phyloP scores from a whole-genome alignment of 2,113 vertebrate species.

The Passer domesticus region DNA sequence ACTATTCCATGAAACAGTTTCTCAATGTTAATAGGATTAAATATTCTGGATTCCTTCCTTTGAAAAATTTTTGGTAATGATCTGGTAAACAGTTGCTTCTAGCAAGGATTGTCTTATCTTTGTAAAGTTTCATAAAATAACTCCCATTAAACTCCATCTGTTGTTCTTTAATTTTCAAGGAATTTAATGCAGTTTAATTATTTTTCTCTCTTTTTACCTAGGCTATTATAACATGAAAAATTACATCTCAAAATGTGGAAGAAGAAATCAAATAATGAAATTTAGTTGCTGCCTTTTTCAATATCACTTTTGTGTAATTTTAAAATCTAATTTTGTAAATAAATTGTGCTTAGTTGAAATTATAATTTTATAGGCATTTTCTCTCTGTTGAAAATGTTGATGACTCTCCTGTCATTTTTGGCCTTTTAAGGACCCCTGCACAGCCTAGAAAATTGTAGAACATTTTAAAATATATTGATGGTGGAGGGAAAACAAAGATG shows the following conservation, averaged over 20 bases:
- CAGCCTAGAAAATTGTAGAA: not conserved
- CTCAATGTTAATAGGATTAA: not conserved
- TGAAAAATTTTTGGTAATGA: not conserved
- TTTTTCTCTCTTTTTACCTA: not conserved
- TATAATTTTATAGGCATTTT: not conserved
- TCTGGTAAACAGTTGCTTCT: not conserved
- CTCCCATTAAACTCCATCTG: fast-evolving
- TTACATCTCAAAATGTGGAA: not conserved
- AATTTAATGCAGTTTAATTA: not conserved
- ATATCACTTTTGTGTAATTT: not conserved
- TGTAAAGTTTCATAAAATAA: not conserved
- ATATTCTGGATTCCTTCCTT: not conserved
- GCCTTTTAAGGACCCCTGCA: not conserved
- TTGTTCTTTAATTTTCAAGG: not conserved
- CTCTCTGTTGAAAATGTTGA: not conserved
- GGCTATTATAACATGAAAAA: not conserved
- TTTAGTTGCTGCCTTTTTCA: not conserved
- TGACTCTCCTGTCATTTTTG: not conserved
- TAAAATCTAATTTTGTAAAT: not conserved
- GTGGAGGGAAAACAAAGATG: not conserved
- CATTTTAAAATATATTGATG: not conserved
- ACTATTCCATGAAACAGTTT: not conserved
- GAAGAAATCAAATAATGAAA: not conserved
- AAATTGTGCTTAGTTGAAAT: not conserved
- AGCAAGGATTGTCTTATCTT: not conserved